Evolutionary conservation across 2,888 invertebrate species (phyloP), one percentile per base, ranked within the genome.

Genomic region (Antitype chi): DNA sequence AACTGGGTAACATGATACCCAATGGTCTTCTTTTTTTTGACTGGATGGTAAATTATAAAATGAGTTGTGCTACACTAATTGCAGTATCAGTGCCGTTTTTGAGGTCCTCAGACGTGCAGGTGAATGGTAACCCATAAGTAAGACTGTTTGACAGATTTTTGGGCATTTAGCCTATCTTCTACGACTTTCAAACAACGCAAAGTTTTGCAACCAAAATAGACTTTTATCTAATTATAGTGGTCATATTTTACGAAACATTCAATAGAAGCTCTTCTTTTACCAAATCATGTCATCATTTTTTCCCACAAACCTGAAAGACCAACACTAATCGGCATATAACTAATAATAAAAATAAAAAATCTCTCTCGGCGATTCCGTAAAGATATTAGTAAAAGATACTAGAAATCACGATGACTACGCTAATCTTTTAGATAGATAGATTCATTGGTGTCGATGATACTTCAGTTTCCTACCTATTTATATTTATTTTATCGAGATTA

Each of bases 401-500:
- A 25, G 17, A 13, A 53, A 76, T 83, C 76, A 84, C 53, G 68
- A 66, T 85, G 85, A 85, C 70, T 25, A 0, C 2, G 70, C 72
- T 64, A 25, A 66, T 71, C 60, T 80, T 74, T 74, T 8, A 4
- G 17, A 55, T 59, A 74, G 70, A 80, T 75, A 70, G 70, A 84
- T 85, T 73, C 64, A 84, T 77, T 67, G 64, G 55, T 53, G 15
- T 71, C 52, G 25, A 76, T 75, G 55, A 78, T 66, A 32, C 52
- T 59, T 63, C 32, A 63, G 68, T 71, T 72, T 70, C 28, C 8
- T 53, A 57, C 32, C 32, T 25, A 64, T 81, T 81, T 67, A 23
- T 80, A 67, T 84, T 80, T 60, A 66, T 80, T 47, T 62, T 74
- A 52, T 32, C 17, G 0, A 43, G 25, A 63, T 68, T 62, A 20